A percentile compares a stretch with the other conserved stretches of the same genome.
Conservation (phyloP, 2,113 vertebrate genomes). For the Athene noctua region DNA sequence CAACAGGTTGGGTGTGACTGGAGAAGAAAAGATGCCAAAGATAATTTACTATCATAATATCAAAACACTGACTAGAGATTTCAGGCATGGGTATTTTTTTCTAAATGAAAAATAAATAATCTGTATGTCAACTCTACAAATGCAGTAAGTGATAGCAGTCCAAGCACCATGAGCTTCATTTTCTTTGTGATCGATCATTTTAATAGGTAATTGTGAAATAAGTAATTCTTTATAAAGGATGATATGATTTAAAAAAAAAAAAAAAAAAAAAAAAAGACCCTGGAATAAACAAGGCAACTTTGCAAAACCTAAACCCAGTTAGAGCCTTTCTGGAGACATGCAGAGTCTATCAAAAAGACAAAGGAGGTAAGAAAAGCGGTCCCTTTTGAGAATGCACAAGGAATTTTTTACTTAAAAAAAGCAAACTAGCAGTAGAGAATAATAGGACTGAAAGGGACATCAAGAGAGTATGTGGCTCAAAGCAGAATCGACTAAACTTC, state of each 20-base stretch:
- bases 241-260: background rate
- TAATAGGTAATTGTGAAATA: background rate
- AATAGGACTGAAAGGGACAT: background rate
- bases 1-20: constrained; percentile 44
- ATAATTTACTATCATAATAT: background rate
- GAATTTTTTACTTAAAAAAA: background rate
- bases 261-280: background rate
- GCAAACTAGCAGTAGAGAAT: background rate
- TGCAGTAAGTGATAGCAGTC: background rate
- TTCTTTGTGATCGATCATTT: background rate
- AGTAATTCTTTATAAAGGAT: background rate
- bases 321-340: background rate
- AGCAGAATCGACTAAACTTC: background rate
- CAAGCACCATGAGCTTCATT: background rate
- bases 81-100: background rate
- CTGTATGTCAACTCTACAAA: background rate
- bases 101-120: background rate
- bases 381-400: background rate
- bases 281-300: background rate
- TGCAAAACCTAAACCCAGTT: background rate
- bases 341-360: background rate
- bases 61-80: background rate
- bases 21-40: background rate
- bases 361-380: background rate
- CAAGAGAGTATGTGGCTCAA: background rate